Conservation (phyloP, 2,797 vertebrate species). For the Sardinella longiceps region DNA sequence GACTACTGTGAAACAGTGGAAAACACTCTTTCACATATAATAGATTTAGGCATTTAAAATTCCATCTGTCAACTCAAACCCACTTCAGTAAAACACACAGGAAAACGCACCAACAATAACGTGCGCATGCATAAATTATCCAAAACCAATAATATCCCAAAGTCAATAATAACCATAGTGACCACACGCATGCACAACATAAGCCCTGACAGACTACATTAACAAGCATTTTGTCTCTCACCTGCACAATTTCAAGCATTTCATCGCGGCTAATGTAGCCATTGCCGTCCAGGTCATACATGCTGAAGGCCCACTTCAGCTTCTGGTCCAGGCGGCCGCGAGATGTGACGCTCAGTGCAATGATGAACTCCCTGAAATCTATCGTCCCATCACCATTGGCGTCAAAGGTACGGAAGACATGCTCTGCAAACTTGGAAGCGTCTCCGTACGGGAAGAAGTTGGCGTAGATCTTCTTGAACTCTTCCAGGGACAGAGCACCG, state of each 20-base stretch:
- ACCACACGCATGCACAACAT: background rate
- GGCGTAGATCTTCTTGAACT: conserved; percentile 99
- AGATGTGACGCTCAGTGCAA: conserved; percentile 94
- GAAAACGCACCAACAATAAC: too few species aligned
- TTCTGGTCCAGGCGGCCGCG: conserved; percentile 97
- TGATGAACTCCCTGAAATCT: conserved; percentile 99
- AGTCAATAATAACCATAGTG: background rate
- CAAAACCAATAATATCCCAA: too few species aligned
- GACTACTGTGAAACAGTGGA: too few species aligned
- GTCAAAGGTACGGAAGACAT: conserved; percentile 97
- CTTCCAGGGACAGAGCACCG: conserved; percentile 94
- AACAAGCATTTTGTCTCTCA: conserved; percentile 57
- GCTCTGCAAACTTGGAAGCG: conserved; percentile 97
- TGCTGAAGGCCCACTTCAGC: conserved; percentile 99
- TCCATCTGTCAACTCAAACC: too few species aligned
- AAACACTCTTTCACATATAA: too few species aligned
- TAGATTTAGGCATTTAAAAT: too few species aligned
- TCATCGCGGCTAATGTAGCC: conserved; percentile 98
- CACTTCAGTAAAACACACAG: too few species aligned
- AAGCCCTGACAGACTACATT: too few species aligned
- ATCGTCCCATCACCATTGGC: conserved; percentile 96
- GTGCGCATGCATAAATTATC: too few species aligned
- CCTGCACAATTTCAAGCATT: conserved; percentile 99
- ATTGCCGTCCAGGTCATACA: conserved; percentile 92
- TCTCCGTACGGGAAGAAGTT: conserved; percentile 99